Base-by-base conservation (phyloP, 2,797 vertebrate species). In the Gambusia yucatana region DNA sequence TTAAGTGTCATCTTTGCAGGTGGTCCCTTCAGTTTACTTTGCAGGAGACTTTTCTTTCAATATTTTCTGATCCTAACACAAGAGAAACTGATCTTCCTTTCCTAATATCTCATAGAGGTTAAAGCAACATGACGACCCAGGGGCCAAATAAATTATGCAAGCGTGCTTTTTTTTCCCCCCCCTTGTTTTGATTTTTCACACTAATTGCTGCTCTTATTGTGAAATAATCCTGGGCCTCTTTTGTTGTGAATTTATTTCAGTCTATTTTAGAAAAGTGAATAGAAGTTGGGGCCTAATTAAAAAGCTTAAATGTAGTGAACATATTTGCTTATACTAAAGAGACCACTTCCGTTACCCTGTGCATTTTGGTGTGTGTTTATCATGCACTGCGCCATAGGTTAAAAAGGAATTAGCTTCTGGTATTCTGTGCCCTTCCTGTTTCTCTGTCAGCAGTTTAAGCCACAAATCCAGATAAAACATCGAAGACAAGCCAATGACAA, bases 401-500 rank as follows among this genome's bases (percentile, higher is more conserved):
- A 75, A 71, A 74, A 77, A 75, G 25, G 41, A 81, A 74, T 70
- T 67, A 65, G 72, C 73, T 63, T 52, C 79, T 82, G 72, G 75
- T 48, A 77, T 83, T 71, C 71, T 72, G 36, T 73, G 75, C 72
- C 79, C 67, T 80, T 81, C 72, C 81, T 72, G 52, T 75, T 76
- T 74, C 77, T 86, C 72, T 47, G 86, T 91, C 92, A 90, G 86
- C 89, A 83, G 84, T 87, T 93, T 80, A 81, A 59, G 81, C 79
- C 57, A 55, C 82, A 83, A 88, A 79, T 86, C 77, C 81, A 87
- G 90, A 94, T 92, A 91, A 92, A 93, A 90, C 90, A 92, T 92
- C 88, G 90, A 92, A 91, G 90, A 88, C 79, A 14, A 93, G 86
- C 78, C 91, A 85, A 89, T 92, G 92, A 95, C 91, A 88, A 86